These are phyloP conservation scores for Caranx melampygus DNA, from an alignment of 2,113 vertebrate species.

Conservation along the genomic window DNA sequence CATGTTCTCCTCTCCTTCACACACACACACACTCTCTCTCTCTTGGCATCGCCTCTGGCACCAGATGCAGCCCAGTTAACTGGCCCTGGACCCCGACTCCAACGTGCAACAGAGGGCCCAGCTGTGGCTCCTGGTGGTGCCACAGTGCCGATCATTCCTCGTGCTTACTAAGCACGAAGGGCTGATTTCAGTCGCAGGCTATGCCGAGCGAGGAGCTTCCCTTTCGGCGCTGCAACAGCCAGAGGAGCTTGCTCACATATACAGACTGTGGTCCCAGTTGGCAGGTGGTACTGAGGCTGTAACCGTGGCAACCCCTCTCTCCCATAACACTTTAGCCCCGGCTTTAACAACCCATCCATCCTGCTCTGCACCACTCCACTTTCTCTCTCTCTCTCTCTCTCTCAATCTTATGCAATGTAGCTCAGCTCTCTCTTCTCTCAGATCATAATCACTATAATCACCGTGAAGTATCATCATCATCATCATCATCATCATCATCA, in stretches of 20 bases:
- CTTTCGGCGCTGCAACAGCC: constrained; percentile 47
- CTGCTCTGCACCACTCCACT: constrained; percentile 56
- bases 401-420: constrained; percentile 16
- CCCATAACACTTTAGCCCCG: constrained; percentile 66
- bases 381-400: not conserved
- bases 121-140: constrained; percentile 63
- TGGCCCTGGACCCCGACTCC: constrained; percentile 31
- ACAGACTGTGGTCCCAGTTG: constrained; percentile 67
- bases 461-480: constrained; percentile 53
- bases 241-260: constrained; percentile 75
- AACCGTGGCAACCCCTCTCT: constrained; percentile 72
- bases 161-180: constrained; percentile 48
- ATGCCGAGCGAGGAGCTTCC: constrained; percentile 28
- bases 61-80: constrained; percentile 62
- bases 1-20: not conserved
- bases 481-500: constrained; percentile 42
- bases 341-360: constrained; percentile 55
- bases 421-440: constrained; percentile 18
- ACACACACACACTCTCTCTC: not conserved
- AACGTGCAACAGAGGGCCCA: constrained; percentile 36
- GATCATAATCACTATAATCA: constrained; percentile 48
- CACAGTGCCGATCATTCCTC: constrained; percentile 36
- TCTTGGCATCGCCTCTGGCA: constrained; percentile 65
- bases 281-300: constrained; percentile 74
- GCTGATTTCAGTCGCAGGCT: constrained; percentile 22